Evolutionary conservation across 2,888 invertebrate species (phyloP).

Genomic region (Fragum sueziense): DNA sequence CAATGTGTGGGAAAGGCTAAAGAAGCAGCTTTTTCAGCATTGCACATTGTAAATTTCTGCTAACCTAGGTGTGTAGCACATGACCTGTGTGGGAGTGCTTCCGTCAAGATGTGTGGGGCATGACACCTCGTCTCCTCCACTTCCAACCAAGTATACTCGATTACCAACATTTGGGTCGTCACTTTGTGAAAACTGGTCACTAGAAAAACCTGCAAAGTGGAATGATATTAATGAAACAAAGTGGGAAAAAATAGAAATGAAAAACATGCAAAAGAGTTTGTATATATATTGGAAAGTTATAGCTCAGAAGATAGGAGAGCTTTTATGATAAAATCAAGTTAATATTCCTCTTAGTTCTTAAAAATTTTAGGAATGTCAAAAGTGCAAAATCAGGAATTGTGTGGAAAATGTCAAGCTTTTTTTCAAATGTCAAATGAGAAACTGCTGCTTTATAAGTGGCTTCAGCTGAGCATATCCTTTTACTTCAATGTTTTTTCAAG

Average conservation of each 20-base stretch:
- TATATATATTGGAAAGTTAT: too few species aligned
- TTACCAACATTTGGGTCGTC: constrained; percentile 52
- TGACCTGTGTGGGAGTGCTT: constrained; percentile 64
- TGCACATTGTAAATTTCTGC: neutral
- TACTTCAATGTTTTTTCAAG: neutral
- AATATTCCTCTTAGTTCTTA: too few species aligned
- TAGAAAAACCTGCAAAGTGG: constrained; percentile 41
- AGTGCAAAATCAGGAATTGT: too few species aligned
- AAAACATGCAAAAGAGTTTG: too few species aligned
- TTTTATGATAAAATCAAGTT: too few species aligned
- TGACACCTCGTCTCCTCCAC: constrained; percentile 33
- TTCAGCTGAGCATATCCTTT: neutral
- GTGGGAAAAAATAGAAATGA: too few species aligned
- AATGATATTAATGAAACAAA: too few species aligned
- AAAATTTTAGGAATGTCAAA: too few species aligned
- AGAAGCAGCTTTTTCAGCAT: neutral
- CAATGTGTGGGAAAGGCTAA: neutral
- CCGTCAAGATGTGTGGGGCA: constrained; percentile 73
- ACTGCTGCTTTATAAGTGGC: neutral
- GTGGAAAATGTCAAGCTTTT: too few species aligned
- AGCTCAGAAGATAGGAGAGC: too few species aligned
- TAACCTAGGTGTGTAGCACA: constrained; percentile 67
- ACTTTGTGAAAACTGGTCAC: constrained; percentile 41
- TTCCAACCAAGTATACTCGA: constrained; percentile 25
- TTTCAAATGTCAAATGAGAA: too few species aligned